phyloP scores from a whole-genome alignment of 92 coral and sea anemone species.

The Blastomussa wellsi region DNA sequence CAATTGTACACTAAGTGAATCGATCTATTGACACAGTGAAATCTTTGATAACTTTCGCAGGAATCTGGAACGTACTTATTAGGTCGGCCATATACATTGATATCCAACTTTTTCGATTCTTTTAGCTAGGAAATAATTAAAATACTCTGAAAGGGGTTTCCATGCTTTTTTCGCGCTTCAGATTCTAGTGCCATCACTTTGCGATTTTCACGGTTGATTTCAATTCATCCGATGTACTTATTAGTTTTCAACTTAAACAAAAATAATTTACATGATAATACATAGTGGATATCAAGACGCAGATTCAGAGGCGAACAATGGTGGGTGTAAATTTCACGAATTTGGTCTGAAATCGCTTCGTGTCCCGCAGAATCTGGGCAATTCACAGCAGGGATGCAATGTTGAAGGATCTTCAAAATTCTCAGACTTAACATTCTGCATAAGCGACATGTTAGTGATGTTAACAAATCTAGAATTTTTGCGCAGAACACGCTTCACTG shows the following conservation, averaged over 20 bases:
- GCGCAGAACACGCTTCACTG: constrained; percentile 14
- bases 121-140: background rate
- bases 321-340: background rate
- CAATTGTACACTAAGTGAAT: background rate
- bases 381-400: background rate
- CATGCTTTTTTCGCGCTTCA: background rate
- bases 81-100: background rate
- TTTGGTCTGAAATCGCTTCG: background rate
- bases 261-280: constrained; percentile 25
- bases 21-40: background rate
- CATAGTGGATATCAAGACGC: background rate
- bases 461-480: background rate
- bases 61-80: background rate
- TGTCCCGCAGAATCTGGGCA: background rate
- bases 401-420: background rate
- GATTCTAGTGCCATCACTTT: background rate
- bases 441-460: background rate
- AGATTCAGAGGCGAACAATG: background rate
- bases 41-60: background rate
- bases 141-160: background rate
- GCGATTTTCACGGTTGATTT: background rate
- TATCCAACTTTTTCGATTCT: background rate
- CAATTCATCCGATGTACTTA: background rate
- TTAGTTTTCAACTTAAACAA: background rate
- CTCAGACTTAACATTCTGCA: background rate